Percentiles rank a stretch among this genome's conserved stretches.
Conservation (phyloP, 2,888 invertebrate genomes). For the Xestia rhomboidea region DNA sequence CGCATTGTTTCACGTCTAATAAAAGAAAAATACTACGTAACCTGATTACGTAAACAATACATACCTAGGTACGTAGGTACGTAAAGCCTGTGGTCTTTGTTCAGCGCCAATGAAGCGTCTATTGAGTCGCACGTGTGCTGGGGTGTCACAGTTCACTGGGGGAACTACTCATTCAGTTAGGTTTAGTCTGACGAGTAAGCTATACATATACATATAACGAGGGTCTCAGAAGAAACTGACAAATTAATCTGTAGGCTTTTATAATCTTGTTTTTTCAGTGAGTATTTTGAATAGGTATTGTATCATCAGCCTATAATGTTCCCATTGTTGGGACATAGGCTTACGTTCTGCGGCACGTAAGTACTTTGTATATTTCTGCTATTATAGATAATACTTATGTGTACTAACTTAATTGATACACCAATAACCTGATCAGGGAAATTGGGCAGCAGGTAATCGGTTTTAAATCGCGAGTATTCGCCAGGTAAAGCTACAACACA, state of each 20-base stretch:
- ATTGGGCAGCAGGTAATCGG: not conserved
- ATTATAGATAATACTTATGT: not conserved
- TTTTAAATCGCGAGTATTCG: not conserved
- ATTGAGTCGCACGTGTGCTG: slow-evolving; percentile 31
- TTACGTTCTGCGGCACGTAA: not conserved
- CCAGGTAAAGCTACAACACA: not conserved
- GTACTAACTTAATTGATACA: not conserved
- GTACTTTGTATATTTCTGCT: not conserved
- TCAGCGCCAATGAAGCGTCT: slow-evolving; percentile 49
- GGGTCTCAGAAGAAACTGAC: not conserved
- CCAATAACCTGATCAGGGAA: not conserved
- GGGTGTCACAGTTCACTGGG: slow-evolving; percentile 47
- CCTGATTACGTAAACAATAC: slow-evolving; percentile 32
- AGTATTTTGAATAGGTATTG: not conserved
- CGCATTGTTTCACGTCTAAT: not conserved
- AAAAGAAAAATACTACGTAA: slow-evolving; percentile 21
- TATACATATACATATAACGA: no score
- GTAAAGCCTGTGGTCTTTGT: slow-evolving; percentile 39
- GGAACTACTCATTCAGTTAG: slow-evolving; percentile 18
- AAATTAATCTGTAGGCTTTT: not conserved
- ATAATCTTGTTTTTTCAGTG: not conserved
- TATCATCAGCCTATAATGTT: not conserved
- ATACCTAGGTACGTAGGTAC: not conserved
- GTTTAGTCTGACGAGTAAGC: slow-evolving; percentile 1
- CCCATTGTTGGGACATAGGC: not conserved